Evolutionary conservation across 2,797 vertebrate genomes (phyloP).

Genomic region (Intellagama lesueurii): DNA sequence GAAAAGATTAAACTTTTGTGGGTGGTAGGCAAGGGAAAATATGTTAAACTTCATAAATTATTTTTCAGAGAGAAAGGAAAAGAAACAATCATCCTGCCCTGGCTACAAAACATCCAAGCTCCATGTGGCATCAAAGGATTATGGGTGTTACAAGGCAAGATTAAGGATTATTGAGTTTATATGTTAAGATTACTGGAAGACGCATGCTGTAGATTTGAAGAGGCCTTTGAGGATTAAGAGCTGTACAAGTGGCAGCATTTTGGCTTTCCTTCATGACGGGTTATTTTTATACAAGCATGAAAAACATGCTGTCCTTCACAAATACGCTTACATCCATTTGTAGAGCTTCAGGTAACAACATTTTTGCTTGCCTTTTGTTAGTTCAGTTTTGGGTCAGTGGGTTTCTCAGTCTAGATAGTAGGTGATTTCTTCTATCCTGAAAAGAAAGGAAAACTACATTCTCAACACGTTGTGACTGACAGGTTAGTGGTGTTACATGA

Average conservation of each 20-base stretch:
- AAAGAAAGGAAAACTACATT: constrained; percentile 24
- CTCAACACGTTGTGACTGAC: background rate
- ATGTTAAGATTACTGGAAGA: constrained; percentile 45
- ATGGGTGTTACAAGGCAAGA: constrained; percentile 40
- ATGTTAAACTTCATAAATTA: constrained; percentile 55
- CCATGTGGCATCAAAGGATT: constrained; percentile 50
- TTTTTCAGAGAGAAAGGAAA: constrained; percentile 20
- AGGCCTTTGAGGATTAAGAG: constrained; percentile 49
- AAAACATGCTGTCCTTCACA: constrained; percentile 33
- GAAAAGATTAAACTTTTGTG: constrained; percentile 56
- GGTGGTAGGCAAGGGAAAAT: constrained; percentile 60
- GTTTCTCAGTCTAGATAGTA: background rate
- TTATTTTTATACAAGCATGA: constrained; percentile 47
- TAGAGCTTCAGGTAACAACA: constrained; percentile 21
- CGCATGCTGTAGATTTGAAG: constrained; percentile 31
- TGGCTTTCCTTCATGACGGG: constrained; percentile 21
- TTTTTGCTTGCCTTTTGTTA: constrained; percentile 35
- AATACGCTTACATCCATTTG: background rate
- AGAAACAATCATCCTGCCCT: constrained; percentile 21
- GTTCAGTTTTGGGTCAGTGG: constrained; percentile 15
- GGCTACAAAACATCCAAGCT: constrained; percentile 46
- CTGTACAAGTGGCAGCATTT: constrained; percentile 43
- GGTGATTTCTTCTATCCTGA: constrained; percentile 30
- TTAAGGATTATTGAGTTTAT: constrained; percentile 32
- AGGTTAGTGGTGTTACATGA: constrained; percentile 2